phyloP scores from a whole-genome alignment of 2,113 vertebrate species.

The Eubucco bourcierii region DNA sequence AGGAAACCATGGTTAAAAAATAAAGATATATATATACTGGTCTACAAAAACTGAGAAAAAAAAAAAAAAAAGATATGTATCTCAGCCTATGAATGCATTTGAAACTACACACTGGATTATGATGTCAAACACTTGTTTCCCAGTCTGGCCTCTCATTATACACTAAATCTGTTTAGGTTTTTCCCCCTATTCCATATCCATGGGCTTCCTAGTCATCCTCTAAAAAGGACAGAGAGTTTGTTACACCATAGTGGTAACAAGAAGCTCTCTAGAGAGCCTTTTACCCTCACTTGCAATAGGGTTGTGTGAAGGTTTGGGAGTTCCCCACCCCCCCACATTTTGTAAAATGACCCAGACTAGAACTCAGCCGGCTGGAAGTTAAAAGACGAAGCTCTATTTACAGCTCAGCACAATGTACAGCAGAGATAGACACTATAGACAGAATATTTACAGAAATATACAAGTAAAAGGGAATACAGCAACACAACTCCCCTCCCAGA shows the following conservation, averaged over 20 bases:
- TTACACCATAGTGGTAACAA: background rate
- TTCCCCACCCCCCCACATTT: too few relatives aligned
- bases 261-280: background rate
- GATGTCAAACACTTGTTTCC: background rate
- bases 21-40: background rate
- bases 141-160: background rate
- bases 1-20: background rate
- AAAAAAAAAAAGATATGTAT: background rate
- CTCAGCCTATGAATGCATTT: background rate
- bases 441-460: too few relatives aligned
- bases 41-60: background rate
- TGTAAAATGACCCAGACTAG: too few relatives aligned
- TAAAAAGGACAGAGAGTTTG: background rate
- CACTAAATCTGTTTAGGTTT: background rate
- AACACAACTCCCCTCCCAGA: too few relatives aligned
- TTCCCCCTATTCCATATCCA: background rate
- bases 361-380: too few relatives aligned
- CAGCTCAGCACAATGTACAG: too few relatives aligned
- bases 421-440: too few relatives aligned
- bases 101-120: background rate
- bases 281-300: rapidly evolving
- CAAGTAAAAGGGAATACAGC: too few relatives aligned
- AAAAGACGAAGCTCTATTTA: too few relatives aligned
- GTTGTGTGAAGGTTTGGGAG: too few relatives aligned
- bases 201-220: background rate